Percentiles rank a stretch among this genome's conserved stretches.
Conservation (phyloP, 2,113 vertebrate species). For the Peromyscus leucopus region DNA sequence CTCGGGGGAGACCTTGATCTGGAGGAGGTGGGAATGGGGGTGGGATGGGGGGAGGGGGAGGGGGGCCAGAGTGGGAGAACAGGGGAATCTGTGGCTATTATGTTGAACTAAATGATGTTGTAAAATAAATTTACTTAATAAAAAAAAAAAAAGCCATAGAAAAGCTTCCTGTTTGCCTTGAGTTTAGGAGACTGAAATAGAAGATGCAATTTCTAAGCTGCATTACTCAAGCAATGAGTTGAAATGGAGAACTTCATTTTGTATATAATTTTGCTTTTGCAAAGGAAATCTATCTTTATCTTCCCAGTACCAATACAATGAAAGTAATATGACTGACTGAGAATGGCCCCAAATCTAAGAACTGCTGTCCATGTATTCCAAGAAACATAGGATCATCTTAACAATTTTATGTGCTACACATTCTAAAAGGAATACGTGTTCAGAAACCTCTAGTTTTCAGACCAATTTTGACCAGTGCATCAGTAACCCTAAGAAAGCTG, state of each 20-base stretch:
- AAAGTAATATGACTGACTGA: not conserved
- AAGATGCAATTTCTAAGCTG: not conserved
- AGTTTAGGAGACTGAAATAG: not conserved
- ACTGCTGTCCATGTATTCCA: not conserved
- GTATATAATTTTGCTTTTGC: not conserved
- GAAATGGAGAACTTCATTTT: constrained; percentile 40
- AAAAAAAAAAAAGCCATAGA: not conserved
- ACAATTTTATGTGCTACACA: not conserved
- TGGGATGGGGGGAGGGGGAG: too few species aligned
- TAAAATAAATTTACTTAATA: too few species aligned
- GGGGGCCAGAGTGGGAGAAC: too few species aligned
- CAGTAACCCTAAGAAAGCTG: not conserved
- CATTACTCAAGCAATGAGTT: not conserved
- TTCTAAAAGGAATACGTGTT: not conserved
- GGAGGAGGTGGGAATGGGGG: too few species aligned
- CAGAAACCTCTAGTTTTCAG: not conserved
- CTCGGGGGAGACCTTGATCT: too few species aligned
- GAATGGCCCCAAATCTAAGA: not conserved
- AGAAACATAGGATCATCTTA: not conserved
- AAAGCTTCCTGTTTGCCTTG: not conserved
- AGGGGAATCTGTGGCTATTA: too few species aligned
- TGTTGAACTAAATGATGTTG: too few species aligned
- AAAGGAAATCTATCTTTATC: not conserved
- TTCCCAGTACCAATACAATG: not conserved
- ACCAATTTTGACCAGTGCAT: not conserved